Evolutionary conservation across 2,797 vertebrate species (phyloP).

Genomic region (Manis pentadactyla): DNA sequence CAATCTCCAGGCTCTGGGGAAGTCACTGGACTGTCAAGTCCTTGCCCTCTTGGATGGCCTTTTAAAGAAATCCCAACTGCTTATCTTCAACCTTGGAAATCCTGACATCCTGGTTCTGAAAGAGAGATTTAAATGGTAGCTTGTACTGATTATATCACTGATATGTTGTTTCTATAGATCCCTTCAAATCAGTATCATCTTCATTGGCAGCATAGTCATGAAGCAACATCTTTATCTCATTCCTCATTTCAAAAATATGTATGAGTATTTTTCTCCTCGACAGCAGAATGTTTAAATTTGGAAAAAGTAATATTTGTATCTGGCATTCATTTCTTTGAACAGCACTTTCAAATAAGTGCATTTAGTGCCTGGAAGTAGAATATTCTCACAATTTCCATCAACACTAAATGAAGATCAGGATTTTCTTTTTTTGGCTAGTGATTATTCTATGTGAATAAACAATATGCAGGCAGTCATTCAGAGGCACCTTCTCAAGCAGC

Average conservation of each 20-base stretch:
- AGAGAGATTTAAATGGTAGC: neutral
- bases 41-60: neutral
- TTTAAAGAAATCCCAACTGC: neutral
- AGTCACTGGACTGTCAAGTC: neutral
- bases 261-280: conserved; percentile 1
- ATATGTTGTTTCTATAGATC: neutral
- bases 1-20: neutral
- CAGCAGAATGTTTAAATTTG: neutral
- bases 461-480: neutral
- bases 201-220: neutral
- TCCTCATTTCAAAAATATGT: neutral
- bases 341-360: neutral
- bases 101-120: neutral
- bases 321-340: conserved; percentile 30
- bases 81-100: neutral
- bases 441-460: conserved; percentile 29
- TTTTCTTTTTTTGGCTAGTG: neutral
- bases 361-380: neutral
- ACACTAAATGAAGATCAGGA: neutral
- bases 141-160: neutral
- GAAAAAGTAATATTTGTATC: conserved; percentile 17
- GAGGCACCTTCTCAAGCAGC: neutral
- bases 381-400: neutral
- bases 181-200: neutral
- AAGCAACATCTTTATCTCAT: neutral